Evolutionary conservation across 2,113 vertebrate species (phyloP), one percentile per base, ranked within the genome.

Genomic region (Limanda limanda): DNA sequence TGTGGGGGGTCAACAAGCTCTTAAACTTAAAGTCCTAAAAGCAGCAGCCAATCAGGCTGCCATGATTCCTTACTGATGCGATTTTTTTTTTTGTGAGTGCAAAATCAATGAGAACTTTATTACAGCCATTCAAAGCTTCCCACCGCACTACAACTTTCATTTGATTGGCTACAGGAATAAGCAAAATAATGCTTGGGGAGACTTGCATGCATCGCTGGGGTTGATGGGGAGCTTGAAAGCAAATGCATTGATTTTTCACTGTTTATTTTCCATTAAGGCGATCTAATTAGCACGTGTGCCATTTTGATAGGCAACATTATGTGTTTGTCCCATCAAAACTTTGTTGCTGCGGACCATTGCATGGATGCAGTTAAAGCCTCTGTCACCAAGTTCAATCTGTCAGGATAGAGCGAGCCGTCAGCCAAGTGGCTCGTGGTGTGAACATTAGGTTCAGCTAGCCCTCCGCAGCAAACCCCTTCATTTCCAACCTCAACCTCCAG

Each of bases 61-160:
- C 45, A 18, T 56, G 9, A 48, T 63, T 60, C 45, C 23, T 5
- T 12, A 60, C 62, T 40, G 21, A 57, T 54, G 61, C 21, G 45
- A 64, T 76, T 71, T 75, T 77, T 66, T 55, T 74, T 60, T 27
- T 45, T 14, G 71, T 60, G 56, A 81, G 42, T 69, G 68, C 15
- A 81, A 86, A 86, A 88, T 85, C 57, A 83, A 86, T 88, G 45
- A 59, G 40, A 74, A 71, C 68, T 71, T 85, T 62, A 81, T 83
- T 83, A 62, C 79, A 56, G 61, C 52, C 27, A 79, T 83, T 84
- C 45, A 82, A 84, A 68, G 42, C 57, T 72, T 56, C 48, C 78
- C 59, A 56, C 21, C 62, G 52, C 2, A 3, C 58, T 31, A 67
- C 56, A 57, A 52, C 76, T 27, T 70, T 64, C 3, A 21, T 81